Percentiles rank a stretch among this genome's conserved stretches.
Evolutionary conservation across 37 sponge, comb jelly and placozoan genomes (phyloP).

Genomic region (Beroe forskalii): DNA sequence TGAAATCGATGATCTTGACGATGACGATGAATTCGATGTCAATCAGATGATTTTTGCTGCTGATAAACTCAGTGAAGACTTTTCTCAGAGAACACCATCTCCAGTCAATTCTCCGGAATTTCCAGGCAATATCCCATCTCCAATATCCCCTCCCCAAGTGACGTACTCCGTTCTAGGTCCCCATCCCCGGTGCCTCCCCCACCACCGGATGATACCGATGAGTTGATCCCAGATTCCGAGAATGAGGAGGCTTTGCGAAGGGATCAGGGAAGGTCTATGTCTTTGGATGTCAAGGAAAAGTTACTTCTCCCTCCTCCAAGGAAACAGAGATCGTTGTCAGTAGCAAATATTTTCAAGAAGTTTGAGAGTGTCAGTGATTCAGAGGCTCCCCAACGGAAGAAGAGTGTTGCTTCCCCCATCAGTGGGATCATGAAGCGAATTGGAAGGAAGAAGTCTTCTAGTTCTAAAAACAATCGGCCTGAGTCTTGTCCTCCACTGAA

Average conservation of each 20-base stretch:
- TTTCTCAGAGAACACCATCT: neutral
- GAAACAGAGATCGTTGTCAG: neutral
- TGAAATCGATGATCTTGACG: neutral
- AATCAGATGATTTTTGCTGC: neutral
- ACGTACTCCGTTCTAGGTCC: neutral
- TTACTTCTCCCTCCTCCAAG: too few species aligned
- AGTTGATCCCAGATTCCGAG: neutral
- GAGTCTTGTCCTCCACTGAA: slow-evolving; percentile 46
- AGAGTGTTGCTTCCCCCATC: slow-evolving; percentile 6
- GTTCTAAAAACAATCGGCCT: neutral
- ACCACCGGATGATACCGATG: neutral
- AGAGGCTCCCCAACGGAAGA: neutral
- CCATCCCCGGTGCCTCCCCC: slow-evolving; percentile 11
- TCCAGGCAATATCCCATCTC: neutral
- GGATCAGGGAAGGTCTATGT: neutral
- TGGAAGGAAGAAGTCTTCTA: neutral
- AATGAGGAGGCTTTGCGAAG: neutral
- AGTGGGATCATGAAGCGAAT: neutral
- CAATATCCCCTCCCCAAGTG: slow-evolving; percentile 28
- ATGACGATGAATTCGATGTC: neutral
- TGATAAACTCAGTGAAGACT: neutral
- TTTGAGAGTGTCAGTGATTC: slow-evolving; percentile 44
- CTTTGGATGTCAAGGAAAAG: neutral
- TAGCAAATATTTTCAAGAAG: slow-evolving; percentile 31
- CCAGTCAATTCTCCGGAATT: neutral